phyloP scores from a whole-genome alignment of 2,888 invertebrate genomes.

The Chrysotoxum bicinctum region DNA sequence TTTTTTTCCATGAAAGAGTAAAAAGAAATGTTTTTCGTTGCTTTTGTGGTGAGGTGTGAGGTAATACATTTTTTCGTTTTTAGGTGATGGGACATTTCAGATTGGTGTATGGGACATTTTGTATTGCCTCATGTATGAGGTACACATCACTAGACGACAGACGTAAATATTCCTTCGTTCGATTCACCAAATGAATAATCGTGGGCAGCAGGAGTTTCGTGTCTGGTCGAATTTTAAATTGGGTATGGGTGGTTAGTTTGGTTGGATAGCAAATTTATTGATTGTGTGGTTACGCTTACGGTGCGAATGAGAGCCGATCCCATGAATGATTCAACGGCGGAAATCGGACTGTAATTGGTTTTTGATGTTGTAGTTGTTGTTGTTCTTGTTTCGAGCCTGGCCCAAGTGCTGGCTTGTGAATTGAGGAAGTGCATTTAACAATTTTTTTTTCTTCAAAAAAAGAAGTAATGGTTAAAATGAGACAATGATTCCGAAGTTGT shows the following conservation, averaged over 20 bases:
- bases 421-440: slow-evolving; percentile 8
- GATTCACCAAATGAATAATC: slow-evolving; percentile 35
- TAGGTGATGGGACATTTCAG: no score
- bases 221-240: slow-evolving; percentile 52
- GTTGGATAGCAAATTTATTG: slow-evolving; percentile 42
- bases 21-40: no score
- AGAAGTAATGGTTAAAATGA: background rate
- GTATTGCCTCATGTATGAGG: no score
- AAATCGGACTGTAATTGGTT: slow-evolving; percentile 22
- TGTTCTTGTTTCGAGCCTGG: background rate
- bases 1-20: no score
- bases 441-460: background rate
- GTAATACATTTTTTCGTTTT: no score
- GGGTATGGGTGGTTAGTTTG: slow-evolving; percentile 53
- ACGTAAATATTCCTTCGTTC: background rate
- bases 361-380: slow-evolving; percentile 10
- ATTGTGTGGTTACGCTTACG: slow-evolving; percentile 41
- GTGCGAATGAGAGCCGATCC: slow-evolving; percentile 35
- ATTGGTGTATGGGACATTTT: no score
- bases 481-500: background rate
- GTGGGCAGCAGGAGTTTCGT: slow-evolving; percentile 55
- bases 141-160: background rate
- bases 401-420: background rate
- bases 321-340: slow-evolving; percentile 41
- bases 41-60: no score